Evolutionary conservation across 2,888 invertebrate species (phyloP).

Genomic region (Amiota mariae): DNA sequence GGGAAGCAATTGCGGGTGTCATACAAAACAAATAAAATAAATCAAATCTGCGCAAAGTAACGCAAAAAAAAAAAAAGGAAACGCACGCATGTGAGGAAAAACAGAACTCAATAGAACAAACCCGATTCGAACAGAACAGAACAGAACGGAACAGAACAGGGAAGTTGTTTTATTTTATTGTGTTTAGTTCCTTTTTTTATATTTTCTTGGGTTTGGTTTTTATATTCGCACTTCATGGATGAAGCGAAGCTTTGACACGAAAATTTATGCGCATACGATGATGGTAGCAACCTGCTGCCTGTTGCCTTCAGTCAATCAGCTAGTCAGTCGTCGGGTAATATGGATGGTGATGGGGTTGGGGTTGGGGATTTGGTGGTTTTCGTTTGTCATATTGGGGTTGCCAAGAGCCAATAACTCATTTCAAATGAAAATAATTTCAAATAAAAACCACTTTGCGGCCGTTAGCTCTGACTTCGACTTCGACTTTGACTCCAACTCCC

Average conservation of each 20-base stretch:
- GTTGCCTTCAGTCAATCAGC: constrained; percentile 2
- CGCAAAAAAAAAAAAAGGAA: constrained; percentile 42
- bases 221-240: constrained; percentile 36
- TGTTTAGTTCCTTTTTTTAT: neutral
- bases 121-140: constrained; percentile 34
- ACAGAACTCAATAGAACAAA: neutral
- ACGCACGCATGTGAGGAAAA: constrained; percentile 4
- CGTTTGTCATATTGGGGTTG: constrained; percentile 50
- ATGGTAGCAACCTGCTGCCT: constrained; percentile 15
- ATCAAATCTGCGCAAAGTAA: constrained; percentile 57
- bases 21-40: constrained; percentile 72
- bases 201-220: constrained; percentile 13
- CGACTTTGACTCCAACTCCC: too few relatives aligned
- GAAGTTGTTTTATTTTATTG: constrained; percentile 11
- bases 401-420: constrained; percentile 66
- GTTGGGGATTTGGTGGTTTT: constrained; percentile 36
- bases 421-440: constrained; percentile 64
- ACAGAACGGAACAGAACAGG: constrained; percentile 24
- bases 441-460: constrained; percentile 63
- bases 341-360: constrained; percentile 47
- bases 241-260: constrained; percentile 35
- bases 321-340: neutral
- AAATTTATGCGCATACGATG: constrained; percentile 44
- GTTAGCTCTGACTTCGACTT: neutral
- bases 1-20: constrained; percentile 69